These are phyloP conservation scores for Euwallacea similis DNA, from an alignment of 1,140 invertebrate species.

Conservation along the genomic window DNA sequence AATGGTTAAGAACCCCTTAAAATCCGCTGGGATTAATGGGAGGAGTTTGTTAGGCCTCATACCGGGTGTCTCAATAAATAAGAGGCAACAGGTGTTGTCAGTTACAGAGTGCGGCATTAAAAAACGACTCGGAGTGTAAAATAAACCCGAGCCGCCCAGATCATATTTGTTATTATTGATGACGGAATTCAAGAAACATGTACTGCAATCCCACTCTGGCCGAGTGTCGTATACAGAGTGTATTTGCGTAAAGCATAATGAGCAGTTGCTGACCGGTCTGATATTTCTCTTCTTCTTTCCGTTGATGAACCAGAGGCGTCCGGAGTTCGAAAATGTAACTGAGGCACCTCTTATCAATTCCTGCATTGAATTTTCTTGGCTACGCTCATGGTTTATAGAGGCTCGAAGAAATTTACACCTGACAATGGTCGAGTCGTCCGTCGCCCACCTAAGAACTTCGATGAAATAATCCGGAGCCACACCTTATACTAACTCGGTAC, in stretches of 20 bases:
- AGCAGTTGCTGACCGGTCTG: conserved; percentile 41
- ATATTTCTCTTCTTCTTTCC: conserved; percentile 13
- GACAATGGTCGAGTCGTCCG: conserved; percentile 48
- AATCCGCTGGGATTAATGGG: neutral
- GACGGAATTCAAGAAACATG: conserved; percentile 47
- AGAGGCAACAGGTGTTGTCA: no score
- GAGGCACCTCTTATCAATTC: no score
- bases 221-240: conserved; percentile 44
- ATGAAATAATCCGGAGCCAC: conserved; percentile 52
- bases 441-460: conserved; percentile 49
- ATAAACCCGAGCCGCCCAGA: conserved; percentile 33
- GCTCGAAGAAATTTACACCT: conserved; percentile 50
- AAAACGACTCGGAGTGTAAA: conserved; percentile 18
- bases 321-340: no score
- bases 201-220: conserved; percentile 47
- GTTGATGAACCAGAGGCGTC: conserved; percentile 24
- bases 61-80: neutral
- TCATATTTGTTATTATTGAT: conserved; percentile 52
- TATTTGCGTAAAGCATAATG: conserved; percentile 46
- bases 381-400: neutral
- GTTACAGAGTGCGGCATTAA: neutral
- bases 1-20: neutral
- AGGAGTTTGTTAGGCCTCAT: neutral
- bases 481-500: conserved; percentile 41
- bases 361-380: no score